These are phyloP conservation scores for Amiota minor DNA, from an alignment of 2,888 invertebrate genomes.

Conservation along the genomic window DNA sequence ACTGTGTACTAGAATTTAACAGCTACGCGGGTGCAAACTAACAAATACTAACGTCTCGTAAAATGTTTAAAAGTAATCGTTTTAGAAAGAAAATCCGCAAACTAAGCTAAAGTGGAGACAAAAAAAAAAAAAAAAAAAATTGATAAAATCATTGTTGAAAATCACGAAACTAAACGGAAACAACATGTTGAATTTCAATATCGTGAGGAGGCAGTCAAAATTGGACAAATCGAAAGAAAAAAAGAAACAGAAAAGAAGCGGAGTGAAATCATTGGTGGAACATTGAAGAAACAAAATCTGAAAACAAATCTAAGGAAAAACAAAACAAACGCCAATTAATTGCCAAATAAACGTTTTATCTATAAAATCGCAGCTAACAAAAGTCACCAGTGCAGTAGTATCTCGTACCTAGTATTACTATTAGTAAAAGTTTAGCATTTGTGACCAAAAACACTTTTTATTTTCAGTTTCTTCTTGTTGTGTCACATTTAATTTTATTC, in stretches of 20 bases:
- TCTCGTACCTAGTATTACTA: slow-evolving; percentile 45
- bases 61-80: slow-evolving; percentile 27
- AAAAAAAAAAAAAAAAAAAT: slow-evolving; percentile 17
- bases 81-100: slow-evolving; percentile 20
- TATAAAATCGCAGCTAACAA: slow-evolving; percentile 59
- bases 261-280: too few relatives aligned
- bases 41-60: slow-evolving; percentile 17
- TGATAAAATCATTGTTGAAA: slow-evolving; percentile 62
- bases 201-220: slow-evolving; percentile 55
- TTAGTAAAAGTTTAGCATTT: slow-evolving; percentile 70
- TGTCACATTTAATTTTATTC: slow-evolving; percentile 41
- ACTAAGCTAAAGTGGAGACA: neutral
- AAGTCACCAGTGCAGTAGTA: slow-evolving; percentile 26
- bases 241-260: slow-evolving; percentile 17
- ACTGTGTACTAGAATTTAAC: slow-evolving; percentile 3
- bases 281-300: slow-evolving; percentile 44
- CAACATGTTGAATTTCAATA: slow-evolving; percentile 68
- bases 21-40: slow-evolving; percentile 22
- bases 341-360: slow-evolving; percentile 71
- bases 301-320: slow-evolving; percentile 64
- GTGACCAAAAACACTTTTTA: slow-evolving; percentile 64
- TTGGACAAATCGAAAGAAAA: slow-evolving; percentile 24
- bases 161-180: slow-evolving; percentile 56
- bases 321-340: slow-evolving; percentile 68
- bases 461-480: slow-evolving; percentile 41